Conservation (phyloP, 2,797 vertebrate genomes). For the Numenius phaeopus region DNA sequence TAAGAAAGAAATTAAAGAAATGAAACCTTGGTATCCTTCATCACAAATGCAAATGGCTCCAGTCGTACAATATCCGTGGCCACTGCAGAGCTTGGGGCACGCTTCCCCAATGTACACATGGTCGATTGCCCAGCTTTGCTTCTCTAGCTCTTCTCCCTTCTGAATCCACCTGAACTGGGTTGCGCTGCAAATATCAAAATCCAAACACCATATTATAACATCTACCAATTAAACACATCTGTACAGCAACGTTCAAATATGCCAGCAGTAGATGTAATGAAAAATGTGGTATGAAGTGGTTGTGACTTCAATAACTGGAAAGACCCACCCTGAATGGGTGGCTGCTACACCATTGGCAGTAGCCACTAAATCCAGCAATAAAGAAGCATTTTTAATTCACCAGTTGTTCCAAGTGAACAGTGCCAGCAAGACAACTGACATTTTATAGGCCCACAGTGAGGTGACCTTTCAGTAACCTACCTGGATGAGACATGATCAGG, state of each 20-base stretch:
- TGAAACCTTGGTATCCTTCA: conserved; percentile 91
- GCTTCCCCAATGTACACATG: conserved; percentile 97
- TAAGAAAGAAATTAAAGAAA: not conserved
- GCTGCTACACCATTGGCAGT: not conserved
- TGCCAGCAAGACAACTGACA: not conserved
- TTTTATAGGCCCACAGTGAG: not conserved
- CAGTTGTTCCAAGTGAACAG: not conserved
- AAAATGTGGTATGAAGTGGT: not conserved
- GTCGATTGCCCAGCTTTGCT: conserved; percentile 96
- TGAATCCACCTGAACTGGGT: conserved; percentile 99
- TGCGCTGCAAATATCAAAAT: conserved; percentile 82
- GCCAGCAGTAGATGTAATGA: not conserved
- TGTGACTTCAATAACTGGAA: not conserved
- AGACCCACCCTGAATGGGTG: not conserved
- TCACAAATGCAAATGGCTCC: conserved; percentile 96
- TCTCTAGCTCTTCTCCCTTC: conserved; percentile 90
- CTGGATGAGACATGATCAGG: conserved; percentile 97
- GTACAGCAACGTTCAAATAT: not conserved
- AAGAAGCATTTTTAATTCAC: not conserved
- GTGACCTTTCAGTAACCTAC: conserved; percentile 74
- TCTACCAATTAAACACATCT: not conserved
- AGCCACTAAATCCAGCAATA: not conserved
- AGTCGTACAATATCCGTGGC: conserved; percentile 92
- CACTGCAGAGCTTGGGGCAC: conserved; percentile 94
- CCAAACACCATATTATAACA: not conserved